Conservation (phyloP, 2,797 vertebrate genomes). For the Erethizon dorsatum region DNA sequence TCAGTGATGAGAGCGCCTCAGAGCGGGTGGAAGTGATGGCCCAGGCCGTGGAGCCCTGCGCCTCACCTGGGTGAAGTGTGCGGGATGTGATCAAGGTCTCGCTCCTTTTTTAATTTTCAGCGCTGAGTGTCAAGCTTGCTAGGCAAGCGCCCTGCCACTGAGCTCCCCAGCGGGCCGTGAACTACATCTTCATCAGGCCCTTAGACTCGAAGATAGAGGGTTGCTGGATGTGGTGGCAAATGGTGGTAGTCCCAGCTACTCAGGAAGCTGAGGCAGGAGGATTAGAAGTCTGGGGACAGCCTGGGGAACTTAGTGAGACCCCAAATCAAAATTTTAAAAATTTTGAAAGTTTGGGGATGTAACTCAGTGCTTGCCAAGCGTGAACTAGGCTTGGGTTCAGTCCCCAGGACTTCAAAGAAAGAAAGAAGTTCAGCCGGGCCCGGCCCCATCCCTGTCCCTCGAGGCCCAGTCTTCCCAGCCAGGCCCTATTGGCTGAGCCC, state of each 20-base stretch:
- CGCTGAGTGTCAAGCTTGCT: not conserved
- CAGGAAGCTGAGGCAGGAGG: not conserved
- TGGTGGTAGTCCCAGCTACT: not conserved
- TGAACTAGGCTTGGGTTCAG: not conserved
- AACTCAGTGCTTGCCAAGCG: not conserved
- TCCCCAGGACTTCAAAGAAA: not conserved
- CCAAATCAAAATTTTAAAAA: not conserved
- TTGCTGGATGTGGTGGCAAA: not conserved
- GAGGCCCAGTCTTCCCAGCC: too few species aligned
- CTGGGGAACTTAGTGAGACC: not conserved
- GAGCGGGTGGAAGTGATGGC: not conserved
- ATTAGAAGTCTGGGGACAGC: not conserved
- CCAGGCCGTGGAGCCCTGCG: rapidly evolving
- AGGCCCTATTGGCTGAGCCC: rapidly evolving
- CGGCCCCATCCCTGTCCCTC: not conserved
- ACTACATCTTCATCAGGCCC: not conserved
- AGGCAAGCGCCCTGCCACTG: not conserved
- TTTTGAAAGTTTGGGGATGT: not conserved
- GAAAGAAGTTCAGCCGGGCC: not conserved
- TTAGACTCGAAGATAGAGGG: not conserved
- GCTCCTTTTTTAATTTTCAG: not conserved
- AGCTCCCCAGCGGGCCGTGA: not conserved
- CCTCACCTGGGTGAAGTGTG: rapidly evolving
- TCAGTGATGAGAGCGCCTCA: not conserved
- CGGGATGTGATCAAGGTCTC: rapidly evolving